Percentiles rank a stretch among this genome's conserved stretches.
Conservation (phyloP, 2,888 invertebrate species). For the Dioctria rufipes region DNA sequence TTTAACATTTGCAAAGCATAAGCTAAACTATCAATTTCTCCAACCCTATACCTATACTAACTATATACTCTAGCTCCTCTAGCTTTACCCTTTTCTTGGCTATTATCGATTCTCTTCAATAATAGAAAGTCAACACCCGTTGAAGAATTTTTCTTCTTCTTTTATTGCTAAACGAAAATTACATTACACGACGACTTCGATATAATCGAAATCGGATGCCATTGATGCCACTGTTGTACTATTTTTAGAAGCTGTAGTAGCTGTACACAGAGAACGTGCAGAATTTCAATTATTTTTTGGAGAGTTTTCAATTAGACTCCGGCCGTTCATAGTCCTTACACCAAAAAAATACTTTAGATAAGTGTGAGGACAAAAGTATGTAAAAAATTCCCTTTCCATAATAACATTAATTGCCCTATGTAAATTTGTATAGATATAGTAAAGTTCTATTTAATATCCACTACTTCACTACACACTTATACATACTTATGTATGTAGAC, state of each 20-base stretch:
- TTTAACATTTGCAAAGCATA: background rate
- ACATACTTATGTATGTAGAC: too few relatives aligned
- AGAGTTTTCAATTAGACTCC: constrained; percentile 8
- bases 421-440: too few relatives aligned
- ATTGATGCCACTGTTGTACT: background rate
- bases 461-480: too few relatives aligned
- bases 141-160: background rate
- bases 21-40: background rate
- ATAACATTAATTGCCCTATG: too few relatives aligned
- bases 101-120: constrained; percentile 4
- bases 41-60: too few relatives aligned
- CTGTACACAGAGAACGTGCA: background rate
- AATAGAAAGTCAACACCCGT: constrained; percentile 1
- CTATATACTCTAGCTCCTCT: background rate
- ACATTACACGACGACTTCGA: background rate
- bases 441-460: too few relatives aligned
- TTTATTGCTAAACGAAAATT: background rate
- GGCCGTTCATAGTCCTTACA: too few relatives aligned
- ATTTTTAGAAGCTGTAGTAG: background rate
- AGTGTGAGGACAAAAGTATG: too few relatives aligned
- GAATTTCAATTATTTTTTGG: constrained; percentile 1
- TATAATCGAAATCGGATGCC: background rate
- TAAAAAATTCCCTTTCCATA: too few relatives aligned
- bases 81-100: background rate
- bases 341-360: too few relatives aligned